phyloP scores from a whole-genome alignment of 2,797 vertebrate species.

The Thamnophis elegans region DNA sequence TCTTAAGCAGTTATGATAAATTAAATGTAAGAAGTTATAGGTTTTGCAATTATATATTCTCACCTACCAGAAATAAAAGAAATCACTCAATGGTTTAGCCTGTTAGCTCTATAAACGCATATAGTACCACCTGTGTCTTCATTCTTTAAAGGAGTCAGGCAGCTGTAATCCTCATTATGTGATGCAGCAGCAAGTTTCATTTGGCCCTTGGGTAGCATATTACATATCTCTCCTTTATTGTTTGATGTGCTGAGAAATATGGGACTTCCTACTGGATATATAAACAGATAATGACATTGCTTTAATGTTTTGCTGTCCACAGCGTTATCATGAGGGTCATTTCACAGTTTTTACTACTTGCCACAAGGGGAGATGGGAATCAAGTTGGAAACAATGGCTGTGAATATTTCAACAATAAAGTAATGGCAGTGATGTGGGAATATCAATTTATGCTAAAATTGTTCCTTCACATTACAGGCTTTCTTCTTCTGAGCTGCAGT shows the following conservation, averaged over 20 bases:
- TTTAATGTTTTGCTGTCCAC: constrained; percentile 48
- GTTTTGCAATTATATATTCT: not conserved
- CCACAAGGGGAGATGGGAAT: constrained; percentile 37
- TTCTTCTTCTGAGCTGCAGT: not conserved
- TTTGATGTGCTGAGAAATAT: constrained; percentile 49
- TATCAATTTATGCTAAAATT: constrained; percentile 20
- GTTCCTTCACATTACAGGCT: not conserved
- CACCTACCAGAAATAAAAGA: constrained; percentile 25
- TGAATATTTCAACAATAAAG: constrained; percentile 24
- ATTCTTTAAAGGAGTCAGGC: constrained; percentile 33
- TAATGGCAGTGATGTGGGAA: not conserved
- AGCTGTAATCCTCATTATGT: constrained; percentile 45
- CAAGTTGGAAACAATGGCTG: constrained; percentile 46
- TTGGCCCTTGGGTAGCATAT: constrained; percentile 53
- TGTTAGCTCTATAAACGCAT: constrained; percentile 33
- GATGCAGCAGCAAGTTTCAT: constrained; percentile 49
- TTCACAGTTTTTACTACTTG: constrained; percentile 41
- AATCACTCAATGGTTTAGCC: not conserved
- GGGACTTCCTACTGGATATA: constrained; percentile 48
- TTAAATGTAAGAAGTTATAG: not conserved
- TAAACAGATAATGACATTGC: constrained; percentile 59
- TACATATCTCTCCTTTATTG: constrained; percentile 17
- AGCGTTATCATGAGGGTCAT: constrained; percentile 47
- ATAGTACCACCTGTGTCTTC: constrained; percentile 12
- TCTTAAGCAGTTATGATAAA: not conserved